Conservation (phyloP, 2,113 vertebrate species). For the Meleagris gallopavo region DNA sequence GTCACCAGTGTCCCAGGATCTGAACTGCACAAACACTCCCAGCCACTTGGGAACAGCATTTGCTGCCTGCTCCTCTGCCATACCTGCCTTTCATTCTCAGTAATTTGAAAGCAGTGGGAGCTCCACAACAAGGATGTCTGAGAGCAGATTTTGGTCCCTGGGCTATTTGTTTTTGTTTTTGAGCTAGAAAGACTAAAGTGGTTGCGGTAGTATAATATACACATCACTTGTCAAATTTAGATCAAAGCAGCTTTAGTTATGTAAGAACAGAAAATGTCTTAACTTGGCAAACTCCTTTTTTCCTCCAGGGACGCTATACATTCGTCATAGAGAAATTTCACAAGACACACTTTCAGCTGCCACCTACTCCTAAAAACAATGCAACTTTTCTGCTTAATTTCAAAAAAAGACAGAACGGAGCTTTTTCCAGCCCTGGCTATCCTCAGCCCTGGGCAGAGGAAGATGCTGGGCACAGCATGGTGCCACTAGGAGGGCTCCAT, state of each 20-base stretch:
- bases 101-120: not conserved
- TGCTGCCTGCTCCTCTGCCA: not conserved
- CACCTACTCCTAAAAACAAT: conserved; percentile 5
- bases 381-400: not conserved
- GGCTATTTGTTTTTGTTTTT: conserved; percentile 40
- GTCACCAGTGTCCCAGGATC: accelerated
- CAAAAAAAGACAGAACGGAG: not conserved
- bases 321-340: conserved; percentile 26
- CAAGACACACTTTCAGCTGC: not conserved
- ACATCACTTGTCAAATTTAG: conserved; percentile 55
- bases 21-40: accelerated
- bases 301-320: not conserved
- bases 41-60: not conserved
- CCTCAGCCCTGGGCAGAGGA: not conserved
- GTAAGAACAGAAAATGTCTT: conserved; percentile 26
- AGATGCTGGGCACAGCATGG: accelerated
- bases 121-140: not conserved
- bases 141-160: conserved; percentile 23
- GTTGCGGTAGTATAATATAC: conserved; percentile 34
- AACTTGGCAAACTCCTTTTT: conserved; percentile 34
- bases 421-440: not conserved
- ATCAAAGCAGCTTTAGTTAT: conserved; percentile 46
- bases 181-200: conserved; percentile 36
- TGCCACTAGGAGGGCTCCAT: not conserved
- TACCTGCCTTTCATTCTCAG: not conserved